phyloP scores from a whole-genome alignment of 2,113 vertebrate genomes.

The Corythoichthys haematopterus region DNA sequence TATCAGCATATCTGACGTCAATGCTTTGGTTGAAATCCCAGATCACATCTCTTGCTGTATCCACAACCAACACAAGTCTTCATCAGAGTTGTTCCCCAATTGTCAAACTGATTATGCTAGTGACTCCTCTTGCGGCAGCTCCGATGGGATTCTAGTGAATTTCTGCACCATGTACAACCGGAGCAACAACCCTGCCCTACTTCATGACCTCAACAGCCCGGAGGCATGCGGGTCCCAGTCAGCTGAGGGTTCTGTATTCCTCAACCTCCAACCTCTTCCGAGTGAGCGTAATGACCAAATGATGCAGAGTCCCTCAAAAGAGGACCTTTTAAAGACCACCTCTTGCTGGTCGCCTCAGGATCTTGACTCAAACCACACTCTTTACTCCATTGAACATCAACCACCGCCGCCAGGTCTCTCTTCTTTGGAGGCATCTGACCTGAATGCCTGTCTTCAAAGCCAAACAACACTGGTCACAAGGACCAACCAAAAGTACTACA shows the following conservation, averaged over 20 bases:
- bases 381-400: constrained; percentile 75
- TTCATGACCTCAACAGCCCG: constrained; percentile 81
- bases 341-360: constrained; percentile 74
- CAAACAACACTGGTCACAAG: constrained; percentile 78
- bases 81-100: constrained; percentile 73
- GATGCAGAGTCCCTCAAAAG: constrained; percentile 25
- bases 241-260: constrained; percentile 79
- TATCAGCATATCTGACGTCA: constrained; percentile 61
- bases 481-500: constrained; percentile 95
- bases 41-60: constrained; percentile 66
- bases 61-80: constrained; percentile 69
- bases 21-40: constrained; percentile 62
- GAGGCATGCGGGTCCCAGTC: constrained; percentile 60
- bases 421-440: constrained; percentile 75
- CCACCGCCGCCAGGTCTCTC: constrained; percentile 71
- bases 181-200: constrained; percentile 77
- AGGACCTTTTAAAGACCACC: constrained; percentile 59
- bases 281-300: constrained; percentile 14
- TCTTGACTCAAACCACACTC: constrained; percentile 89
- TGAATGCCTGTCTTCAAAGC: constrained; percentile 85
- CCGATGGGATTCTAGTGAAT: constrained; percentile 88
- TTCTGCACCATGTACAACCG: constrained; percentile 91
- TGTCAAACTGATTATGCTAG: constrained; percentile 79
- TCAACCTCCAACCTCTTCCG: constrained; percentile 82
- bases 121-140: constrained; percentile 92